Conservation (phyloP, 2,113 vertebrate species). For the Eurystomus gularis region DNA sequence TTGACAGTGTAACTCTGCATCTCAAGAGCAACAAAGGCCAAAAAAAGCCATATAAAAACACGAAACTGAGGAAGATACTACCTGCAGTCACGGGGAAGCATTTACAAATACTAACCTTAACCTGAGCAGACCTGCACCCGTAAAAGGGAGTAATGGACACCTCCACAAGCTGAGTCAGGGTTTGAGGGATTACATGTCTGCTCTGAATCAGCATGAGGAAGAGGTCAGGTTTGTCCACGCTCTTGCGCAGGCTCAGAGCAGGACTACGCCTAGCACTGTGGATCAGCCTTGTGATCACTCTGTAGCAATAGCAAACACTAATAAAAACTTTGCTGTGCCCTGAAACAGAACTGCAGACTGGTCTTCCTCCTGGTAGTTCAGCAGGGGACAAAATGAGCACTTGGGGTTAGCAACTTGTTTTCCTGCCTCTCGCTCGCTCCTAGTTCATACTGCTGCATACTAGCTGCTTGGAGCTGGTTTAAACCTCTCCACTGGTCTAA, state of each 20-base stretch:
- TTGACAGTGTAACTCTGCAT: not conserved
- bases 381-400: not conserved
- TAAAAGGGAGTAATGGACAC: accelerated
- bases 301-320: accelerated
- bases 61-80: not conserved
- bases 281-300: accelerated
- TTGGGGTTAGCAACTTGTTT: not conserved
- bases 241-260: not conserved
- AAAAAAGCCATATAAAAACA: not conserved
- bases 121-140: not conserved
- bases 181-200: not conserved
- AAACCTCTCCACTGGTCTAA: not conserved
- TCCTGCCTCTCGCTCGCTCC: not conserved
- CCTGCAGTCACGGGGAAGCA: not conserved
- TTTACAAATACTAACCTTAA: not conserved
- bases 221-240: not conserved
- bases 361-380: not conserved
- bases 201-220: not conserved
- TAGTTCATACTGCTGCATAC: not conserved
- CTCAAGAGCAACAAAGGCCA: not conserved
- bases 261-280: accelerated
- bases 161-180: not conserved
- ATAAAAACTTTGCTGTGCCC: not conserved
- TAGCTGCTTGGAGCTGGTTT: not conserved
- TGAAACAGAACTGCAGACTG: not conserved